Evolutionary conservation across 2,888 invertebrate species (phyloP).

Genomic region (Tolmerus cingulatus): DNA sequence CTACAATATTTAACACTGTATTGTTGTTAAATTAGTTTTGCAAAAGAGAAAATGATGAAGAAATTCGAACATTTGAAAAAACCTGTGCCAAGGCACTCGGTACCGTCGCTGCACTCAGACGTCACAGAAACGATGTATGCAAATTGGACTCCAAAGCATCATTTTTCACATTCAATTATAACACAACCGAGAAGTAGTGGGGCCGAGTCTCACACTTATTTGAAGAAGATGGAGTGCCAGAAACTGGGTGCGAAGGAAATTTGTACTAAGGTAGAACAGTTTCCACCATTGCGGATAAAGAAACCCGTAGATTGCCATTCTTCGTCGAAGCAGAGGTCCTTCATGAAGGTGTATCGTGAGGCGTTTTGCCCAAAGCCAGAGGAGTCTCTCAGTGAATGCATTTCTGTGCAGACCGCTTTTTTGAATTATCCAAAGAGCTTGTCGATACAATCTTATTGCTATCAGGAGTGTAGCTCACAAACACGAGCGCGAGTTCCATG

Average conservation of each 20-base stretch:
- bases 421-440: background rate
- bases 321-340: background rate
- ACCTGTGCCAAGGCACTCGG: background rate
- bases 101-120: background rate
- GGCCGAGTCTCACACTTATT: too few species aligned
- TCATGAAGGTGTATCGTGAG: background rate
- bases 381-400: background rate
- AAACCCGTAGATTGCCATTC: background rate
- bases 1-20: background rate
- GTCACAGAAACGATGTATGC: too few species aligned
- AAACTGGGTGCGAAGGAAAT: background rate
- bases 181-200: background rate
- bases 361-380: background rate
- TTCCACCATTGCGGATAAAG: background rate
- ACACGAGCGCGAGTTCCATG: background rate
- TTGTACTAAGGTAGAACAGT: background rate
- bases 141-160: background rate
- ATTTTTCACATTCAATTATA: background rate
- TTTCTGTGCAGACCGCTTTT: background rate
- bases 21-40: background rate
- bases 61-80: background rate
- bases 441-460: background rate
- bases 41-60: background rate
- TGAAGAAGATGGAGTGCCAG: background rate
- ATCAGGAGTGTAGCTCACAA: background rate